Base-by-base conservation (phyloP, 1,140 invertebrate genomes). In the Neodiprion fabricii region DNA sequence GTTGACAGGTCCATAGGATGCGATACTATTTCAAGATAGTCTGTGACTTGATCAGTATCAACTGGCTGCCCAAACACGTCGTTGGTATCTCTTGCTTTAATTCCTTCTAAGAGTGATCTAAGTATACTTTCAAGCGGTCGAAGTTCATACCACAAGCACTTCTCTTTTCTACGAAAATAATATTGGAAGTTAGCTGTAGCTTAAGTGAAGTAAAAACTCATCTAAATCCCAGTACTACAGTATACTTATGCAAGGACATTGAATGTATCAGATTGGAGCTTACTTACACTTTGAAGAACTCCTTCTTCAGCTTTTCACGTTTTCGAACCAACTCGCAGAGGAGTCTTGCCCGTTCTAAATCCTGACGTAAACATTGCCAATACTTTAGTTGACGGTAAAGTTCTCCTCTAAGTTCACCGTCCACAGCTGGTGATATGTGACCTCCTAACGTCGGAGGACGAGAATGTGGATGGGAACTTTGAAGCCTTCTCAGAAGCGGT, bases 1-100 rank as follows among this genome's bases (percentile, higher is more conserved):
- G 97, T 99, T 67, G 95, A 95, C 61, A 99, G 91, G 87, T 99
- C 98, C 97, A 99, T 99, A 0, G 98, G 98, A 78, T 96, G 90
- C 73, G 96, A 94, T 0, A 99, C 97, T 72, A 98, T 95, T 14
- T 96, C 94, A 69, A 94, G 91, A 88, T 99, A 99, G 87, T 98
- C 97, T 67, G 96, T 95, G 61, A 98, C 95, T 90, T 98, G 96
- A 71, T 93, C 92, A 10, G 93, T 90, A 83, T 98, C 95, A 1
- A 99, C 98, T 2, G 98, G 98, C 85, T 98, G 95, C 0, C 93
- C 93, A 89, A 99, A 99, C 50, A 99, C 96, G 79, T 97, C 94
- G 73, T 94, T 93, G 23, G 92, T 92, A 86, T 99, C 98, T 77
- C 93, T 93, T 50, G 93, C 89, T 69, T 94, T 91, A 17, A 99